These are phyloP conservation scores for Cheilosia variabilis DNA, from an alignment of 2,888 invertebrate genomes.

Conservation along the genomic window DNA sequence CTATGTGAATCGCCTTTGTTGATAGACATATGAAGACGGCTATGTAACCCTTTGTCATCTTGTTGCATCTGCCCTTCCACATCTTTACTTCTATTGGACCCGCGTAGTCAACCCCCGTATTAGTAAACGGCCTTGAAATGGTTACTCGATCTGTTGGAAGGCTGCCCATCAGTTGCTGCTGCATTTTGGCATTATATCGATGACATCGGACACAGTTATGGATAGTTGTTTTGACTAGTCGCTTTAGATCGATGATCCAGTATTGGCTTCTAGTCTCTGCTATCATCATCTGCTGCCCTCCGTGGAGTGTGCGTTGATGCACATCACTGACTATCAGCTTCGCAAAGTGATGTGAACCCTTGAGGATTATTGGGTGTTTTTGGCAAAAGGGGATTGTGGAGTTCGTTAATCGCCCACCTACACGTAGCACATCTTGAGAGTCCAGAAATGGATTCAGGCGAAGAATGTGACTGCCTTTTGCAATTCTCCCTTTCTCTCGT, in stretches of 20 bases:
- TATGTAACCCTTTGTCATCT: conserved; percentile 29
- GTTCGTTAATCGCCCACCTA: neutral
- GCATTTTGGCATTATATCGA: conserved; percentile 34
- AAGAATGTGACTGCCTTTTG: conserved; percentile 6
- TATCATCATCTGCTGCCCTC: conserved; percentile 36
- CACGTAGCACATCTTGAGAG: conserved; percentile 4
- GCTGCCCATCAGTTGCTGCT: no score
- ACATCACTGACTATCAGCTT: conserved; percentile 18
- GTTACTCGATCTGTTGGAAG: neutral
- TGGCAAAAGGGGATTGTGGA: neutral
- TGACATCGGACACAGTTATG: neutral
- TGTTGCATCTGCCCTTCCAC: conserved; percentile 45
- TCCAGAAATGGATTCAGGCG: conserved; percentile 29
- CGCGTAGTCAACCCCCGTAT: conserved; percentile 8
- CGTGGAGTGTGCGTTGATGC: conserved; percentile 12
- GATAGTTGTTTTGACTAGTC: neutral
- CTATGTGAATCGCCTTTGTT: conserved; percentile 37
- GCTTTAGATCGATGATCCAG: neutral
- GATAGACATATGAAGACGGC: conserved; percentile 17
- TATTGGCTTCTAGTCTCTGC: conserved; percentile 27
- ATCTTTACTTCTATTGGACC: neutral
- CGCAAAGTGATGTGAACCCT: no score
- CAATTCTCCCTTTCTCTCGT: neutral
- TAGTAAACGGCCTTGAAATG: neutral
- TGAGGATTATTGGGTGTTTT: conserved; percentile 29